Conservation (phyloP, 2,797 vertebrate species). For the Phoebastria nigripes region DNA sequence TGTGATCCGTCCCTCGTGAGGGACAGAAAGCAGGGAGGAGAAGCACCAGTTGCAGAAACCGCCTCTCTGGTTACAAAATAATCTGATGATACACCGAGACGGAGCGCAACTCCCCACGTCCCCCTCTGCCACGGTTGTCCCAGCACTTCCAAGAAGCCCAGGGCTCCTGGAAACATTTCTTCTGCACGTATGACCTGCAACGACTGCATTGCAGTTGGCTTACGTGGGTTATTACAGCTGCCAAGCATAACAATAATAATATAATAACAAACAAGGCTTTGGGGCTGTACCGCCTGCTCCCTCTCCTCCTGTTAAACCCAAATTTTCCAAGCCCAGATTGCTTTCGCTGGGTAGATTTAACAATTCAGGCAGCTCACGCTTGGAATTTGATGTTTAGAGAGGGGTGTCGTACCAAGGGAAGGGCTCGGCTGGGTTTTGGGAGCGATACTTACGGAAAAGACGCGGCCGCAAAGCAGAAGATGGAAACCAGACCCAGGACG, state of each 20-base stretch:
- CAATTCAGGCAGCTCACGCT: fast-evolving
- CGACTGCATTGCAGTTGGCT: neutral
- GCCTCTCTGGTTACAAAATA: neutral
- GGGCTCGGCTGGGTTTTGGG: neutral
- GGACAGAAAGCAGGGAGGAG: neutral
- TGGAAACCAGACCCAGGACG: conserved; percentile 86
- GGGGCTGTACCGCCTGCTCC: neutral
- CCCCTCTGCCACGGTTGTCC: neutral
- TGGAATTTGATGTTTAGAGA: neutral
- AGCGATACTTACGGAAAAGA: conserved; percentile 85
- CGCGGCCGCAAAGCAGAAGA: conserved; percentile 87
- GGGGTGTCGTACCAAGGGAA: neutral
- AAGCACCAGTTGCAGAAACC: neutral
- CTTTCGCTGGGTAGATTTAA: fast-evolving
- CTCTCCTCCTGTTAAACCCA: neutral
- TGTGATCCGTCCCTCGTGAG: fast-evolving
- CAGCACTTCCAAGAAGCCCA: neutral
- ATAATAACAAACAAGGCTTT: neutral
- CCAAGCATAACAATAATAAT: neutral
- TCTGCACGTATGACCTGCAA: neutral
- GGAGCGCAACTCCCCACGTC: fast-evolving
- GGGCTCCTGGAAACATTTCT: neutral
- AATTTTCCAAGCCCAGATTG: neutral
- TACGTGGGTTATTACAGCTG: neutral
- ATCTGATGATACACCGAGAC: fast-evolving